These are phyloP conservation scores for Helleia helle DNA, from an alignment of 2,888 invertebrate species.

Conservation along the genomic window DNA sequence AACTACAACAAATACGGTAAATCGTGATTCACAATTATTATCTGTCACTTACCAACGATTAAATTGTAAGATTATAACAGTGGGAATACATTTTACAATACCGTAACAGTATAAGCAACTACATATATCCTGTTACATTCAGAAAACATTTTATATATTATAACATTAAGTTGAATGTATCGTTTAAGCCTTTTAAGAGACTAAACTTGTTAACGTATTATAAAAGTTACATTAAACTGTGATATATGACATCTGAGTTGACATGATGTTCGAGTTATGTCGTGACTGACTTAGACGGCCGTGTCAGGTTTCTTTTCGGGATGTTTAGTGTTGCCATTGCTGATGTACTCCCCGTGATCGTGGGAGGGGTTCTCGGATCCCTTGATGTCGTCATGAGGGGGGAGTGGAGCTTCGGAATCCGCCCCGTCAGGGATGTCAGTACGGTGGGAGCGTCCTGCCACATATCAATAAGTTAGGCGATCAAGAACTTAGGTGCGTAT, in stretches of 20 bases:
- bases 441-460: conserved; percentile 76
- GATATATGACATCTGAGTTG: neutral
- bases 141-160: neutral
- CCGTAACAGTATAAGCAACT: conserved; percentile 6
- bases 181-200: neutral
- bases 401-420: conserved; percentile 76
- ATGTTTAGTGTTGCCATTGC: conserved; percentile 68
- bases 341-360: conserved; percentile 76
- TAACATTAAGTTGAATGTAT: neutral
- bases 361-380: conserved; percentile 75
- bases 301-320: conserved; percentile 69
- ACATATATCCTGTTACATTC: conserved; percentile 5
- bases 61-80: conserved; percentile 7
- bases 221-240: conserved; percentile 4
- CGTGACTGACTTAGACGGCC: conserved; percentile 48
- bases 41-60: conserved; percentile 4
- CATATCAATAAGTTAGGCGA: conserved; percentile 55
- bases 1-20: conserved; percentile 3
- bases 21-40: neutral
- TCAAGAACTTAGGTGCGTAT: conserved; percentile 52
- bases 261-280: neutral
- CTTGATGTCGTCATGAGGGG: conserved; percentile 72
- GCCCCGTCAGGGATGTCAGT: conserved; percentile 76
- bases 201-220: neutral
- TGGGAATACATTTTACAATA: conserved; percentile 8